A percentile compares a stretch with the other conserved stretches of the same genome.
Conservation (phyloP, 2,888 invertebrate genomes). For the Drosophila putrida region DNA sequence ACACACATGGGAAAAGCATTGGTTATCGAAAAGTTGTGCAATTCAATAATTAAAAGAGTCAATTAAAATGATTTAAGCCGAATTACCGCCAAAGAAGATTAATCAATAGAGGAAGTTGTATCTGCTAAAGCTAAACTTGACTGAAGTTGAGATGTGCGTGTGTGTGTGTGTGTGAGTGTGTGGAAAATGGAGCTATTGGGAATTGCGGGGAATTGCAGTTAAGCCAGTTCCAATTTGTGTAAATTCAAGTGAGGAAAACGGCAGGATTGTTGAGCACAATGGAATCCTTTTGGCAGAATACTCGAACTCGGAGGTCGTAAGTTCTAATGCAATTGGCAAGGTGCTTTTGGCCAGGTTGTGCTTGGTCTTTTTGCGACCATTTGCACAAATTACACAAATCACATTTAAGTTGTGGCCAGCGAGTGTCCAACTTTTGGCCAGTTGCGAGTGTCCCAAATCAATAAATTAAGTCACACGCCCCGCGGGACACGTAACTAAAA, state of each 20-base stretch:
- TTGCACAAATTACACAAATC: slow-evolving; percentile 56
- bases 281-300: slow-evolving; percentile 5
- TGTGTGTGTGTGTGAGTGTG: not conserved
- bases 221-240: slow-evolving; percentile 25
- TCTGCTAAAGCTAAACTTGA: not conserved
- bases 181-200: slow-evolving; percentile 1
- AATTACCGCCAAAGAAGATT: not conserved
- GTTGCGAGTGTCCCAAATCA: slow-evolving; percentile 46
- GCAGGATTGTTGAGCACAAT: slow-evolving; percentile 5
- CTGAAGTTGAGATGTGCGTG: not conserved
- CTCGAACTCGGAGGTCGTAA: slow-evolving; percentile 6
- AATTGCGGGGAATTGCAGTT: slow-evolving; percentile 18
- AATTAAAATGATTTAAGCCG: slow-evolving; percentile 9
- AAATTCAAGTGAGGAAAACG: slow-evolving; percentile 9
- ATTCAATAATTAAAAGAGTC: slow-evolving; percentile 4
- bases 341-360: not conserved
- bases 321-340: slow-evolving; percentile 29
- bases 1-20: too few species aligned
- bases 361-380: slow-evolving; percentile 1
- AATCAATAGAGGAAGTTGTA: not conserved
- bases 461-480: slow-evolving; percentile 50
- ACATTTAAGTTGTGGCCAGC: slow-evolving; percentile 45
- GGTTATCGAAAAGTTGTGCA: not conserved
- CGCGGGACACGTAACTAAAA: slow-evolving; percentile 43
- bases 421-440: slow-evolving; percentile 30